Percentiles rank a stretch among this genome's conserved stretches.
Evolutionary conservation across 2,797 vertebrate genomes (phyloP).

Genomic region (Clarias fuscus): DNA sequence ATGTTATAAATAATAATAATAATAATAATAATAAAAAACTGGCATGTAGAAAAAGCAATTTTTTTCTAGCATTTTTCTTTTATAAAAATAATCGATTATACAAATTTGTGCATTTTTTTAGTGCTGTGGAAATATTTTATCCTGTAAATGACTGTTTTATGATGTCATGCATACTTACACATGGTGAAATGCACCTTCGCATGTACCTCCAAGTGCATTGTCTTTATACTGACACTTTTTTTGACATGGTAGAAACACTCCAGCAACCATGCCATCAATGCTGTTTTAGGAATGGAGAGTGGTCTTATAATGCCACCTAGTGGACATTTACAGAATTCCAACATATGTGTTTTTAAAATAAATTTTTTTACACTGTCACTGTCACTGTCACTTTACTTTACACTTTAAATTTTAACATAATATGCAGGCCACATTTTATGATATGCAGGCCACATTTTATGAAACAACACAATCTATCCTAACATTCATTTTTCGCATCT

Average conservation of each 20-base stretch:
- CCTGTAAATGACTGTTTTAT: neutral
- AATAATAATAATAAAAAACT: neutral
- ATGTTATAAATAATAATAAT: too few species aligned
- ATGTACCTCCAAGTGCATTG: neutral
- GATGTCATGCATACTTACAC: neutral
- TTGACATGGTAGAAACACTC: neutral
- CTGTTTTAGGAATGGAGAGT: neutral
- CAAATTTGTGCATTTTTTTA: neutral
- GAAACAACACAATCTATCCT: too few species aligned
- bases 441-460: too few species aligned
- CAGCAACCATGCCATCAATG: neutral
- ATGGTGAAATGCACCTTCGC: neutral
- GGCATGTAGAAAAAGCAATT: neutral
- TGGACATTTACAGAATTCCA: slow-evolving; percentile 21
- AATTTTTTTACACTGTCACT: neutral
- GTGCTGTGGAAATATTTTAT: neutral
- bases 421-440: neutral
- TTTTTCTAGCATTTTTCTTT: too few species aligned
- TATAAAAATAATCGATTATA: neutral
- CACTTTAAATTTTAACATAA: too few species aligned
- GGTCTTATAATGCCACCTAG: slow-evolving; percentile 39
- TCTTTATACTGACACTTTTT: neutral
- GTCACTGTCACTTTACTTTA: too few species aligned
- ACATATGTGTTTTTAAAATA: neutral
- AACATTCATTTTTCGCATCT: too few species aligned